Percentiles rank a stretch among this genome's conserved stretches.
Evolutionary conservation across 2,797 vertebrate genomes (phyloP).

Genomic region (Sebastolobus altivelis): DNA sequence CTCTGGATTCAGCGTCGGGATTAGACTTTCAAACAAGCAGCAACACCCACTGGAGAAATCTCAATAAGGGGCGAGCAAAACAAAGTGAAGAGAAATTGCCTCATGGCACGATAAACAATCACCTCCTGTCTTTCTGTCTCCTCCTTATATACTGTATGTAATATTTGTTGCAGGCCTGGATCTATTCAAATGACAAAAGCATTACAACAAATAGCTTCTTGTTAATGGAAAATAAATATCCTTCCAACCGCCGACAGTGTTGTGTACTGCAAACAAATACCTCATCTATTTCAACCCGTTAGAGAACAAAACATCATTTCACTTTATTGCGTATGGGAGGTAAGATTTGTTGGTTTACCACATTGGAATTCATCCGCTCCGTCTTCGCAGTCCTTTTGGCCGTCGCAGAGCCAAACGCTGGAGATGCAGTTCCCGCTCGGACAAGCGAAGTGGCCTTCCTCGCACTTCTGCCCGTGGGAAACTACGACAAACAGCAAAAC

Average conservation of each 20-base stretch:
- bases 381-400: slow-evolving; percentile 98
- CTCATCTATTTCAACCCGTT: slow-evolving; percentile 29
- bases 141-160: slow-evolving; percentile 31
- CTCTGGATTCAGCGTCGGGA: slow-evolving; percentile 49
- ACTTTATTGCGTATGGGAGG: slow-evolving; percentile 16
- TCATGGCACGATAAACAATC: slow-evolving; percentile 60
- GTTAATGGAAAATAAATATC: slow-evolving; percentile 64
- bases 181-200: slow-evolving; percentile 61
- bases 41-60: slow-evolving; percentile 50
- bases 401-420: slow-evolving; percentile 97
- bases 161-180: slow-evolving; percentile 34
- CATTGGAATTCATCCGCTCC: slow-evolving; percentile 97
- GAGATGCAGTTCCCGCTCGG: slow-evolving; percentile 98
- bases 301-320: slow-evolving; percentile 30
- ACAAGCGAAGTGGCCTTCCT: slow-evolving; percentile 98
- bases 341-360: slow-evolving; percentile 83
- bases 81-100: slow-evolving; percentile 49
- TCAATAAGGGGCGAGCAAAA: slow-evolving; percentile 41
- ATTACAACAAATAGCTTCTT: slow-evolving; percentile 59
- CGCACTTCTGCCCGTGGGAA: slow-evolving; percentile 93
- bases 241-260: slow-evolving; percentile 16
- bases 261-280: slow-evolving; percentile 27
- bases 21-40: slow-evolving; percentile 65
- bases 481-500: slow-evolving; percentile 84
- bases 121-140: slow-evolving; percentile 39